Conservation (phyloP, 2,888 invertebrate species). For the Campoletis raptor region DNA sequence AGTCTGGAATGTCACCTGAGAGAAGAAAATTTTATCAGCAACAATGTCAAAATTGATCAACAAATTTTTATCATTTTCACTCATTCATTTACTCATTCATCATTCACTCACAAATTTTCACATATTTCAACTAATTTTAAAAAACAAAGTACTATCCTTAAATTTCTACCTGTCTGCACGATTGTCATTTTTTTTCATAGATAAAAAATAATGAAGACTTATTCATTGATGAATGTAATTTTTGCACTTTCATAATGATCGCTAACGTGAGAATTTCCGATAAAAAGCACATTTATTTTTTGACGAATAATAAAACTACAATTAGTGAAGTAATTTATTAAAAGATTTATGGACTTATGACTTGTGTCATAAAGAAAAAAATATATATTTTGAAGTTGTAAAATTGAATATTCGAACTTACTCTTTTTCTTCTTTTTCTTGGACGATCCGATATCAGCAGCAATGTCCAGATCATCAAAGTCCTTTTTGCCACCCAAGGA, state of each 20-base stretch:
- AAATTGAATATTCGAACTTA: conserved; percentile 16
- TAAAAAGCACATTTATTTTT: too few species aligned
- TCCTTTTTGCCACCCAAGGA: conserved; percentile 80
- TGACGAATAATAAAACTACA: not conserved
- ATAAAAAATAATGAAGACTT: too few species aligned
- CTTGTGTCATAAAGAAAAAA: not conserved
- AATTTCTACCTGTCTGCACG: too few species aligned
- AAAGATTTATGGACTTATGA: not conserved
- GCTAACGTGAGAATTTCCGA: too few species aligned
- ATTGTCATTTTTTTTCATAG: too few species aligned
- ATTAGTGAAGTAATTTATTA: too few species aligned
- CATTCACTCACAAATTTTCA: too few species aligned
- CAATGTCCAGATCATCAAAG: conserved; percentile 87
- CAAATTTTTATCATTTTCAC: not conserved
- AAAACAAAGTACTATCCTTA: too few species aligned
- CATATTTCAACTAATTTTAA: too few species aligned
- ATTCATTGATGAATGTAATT: too few species aligned
- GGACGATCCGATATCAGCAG: conserved; percentile 83
- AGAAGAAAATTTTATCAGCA: not conserved
- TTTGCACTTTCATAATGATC: too few species aligned
- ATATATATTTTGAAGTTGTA: not conserved
- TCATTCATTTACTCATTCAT: too few species aligned
- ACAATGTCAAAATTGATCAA: not conserved
- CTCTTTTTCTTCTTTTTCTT: conserved; percentile 80
- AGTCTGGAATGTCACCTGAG: conserved; percentile 51